Evolutionary conservation across 2,888 invertebrate species (phyloP), one percentile per base, ranked within the genome.

Genomic region (Neria commutata): DNA sequence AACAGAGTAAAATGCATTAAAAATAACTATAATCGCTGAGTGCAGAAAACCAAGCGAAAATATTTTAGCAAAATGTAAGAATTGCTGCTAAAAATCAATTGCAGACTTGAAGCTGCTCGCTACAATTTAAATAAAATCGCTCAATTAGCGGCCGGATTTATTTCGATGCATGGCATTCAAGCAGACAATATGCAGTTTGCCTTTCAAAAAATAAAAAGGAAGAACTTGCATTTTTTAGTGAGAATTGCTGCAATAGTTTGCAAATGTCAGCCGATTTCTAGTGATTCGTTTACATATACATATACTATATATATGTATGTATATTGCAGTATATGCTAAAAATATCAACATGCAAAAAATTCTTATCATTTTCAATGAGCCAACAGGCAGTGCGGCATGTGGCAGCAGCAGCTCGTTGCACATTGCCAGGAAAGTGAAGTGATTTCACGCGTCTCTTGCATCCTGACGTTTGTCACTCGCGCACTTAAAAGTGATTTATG

Each of bases 401-500:
- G 4, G 37, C 37, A 37, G 37, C n/a, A 14, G 37, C 37, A 37
- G 6, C n/a, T 37, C 14, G n/a, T 37, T n/a, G 42, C 42, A 6
- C 19, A 19, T n/a, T n/a, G 42, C 42, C 5, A 17, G 21, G 21
- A 42, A 21, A 19, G 42, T 19, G 21, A 42, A 42, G 42, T 19
- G 42, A 42, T 42, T 42, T 42, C 14, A 21, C 42, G 21, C 42
- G 42, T 21, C 4, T 42, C n/a, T n/a, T n/a, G n/a, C n/a, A n/a
- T n/a, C n/a, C 24, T 71, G 76, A 75, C 73, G 72, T 76, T 74
- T 73, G 70, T 73, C 74, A 75, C 69, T 73, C 61, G 73, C n/a
- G n/a, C 77, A 72, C 74, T 72, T 71, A 61, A 63, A 72, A 74
- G 79, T 79, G 77, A 80, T 79, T 79, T 78, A 80, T 80, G 74